phyloP scores from a whole-genome alignment of 92 coral and sea anemone genomes.

The Diadumene lineata region DNA sequence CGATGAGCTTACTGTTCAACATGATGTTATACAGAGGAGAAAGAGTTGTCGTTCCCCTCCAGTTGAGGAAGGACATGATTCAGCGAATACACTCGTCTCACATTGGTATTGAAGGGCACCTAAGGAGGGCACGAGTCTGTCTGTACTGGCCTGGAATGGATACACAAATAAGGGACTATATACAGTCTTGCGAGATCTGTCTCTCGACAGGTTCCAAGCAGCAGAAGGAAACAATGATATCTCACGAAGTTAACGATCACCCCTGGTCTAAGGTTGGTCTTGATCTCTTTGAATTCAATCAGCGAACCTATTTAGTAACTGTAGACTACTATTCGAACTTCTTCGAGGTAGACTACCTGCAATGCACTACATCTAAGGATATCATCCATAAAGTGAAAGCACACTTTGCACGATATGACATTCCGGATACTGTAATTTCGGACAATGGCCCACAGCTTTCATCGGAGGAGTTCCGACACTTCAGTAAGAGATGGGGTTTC shows the following conservation, averaged over 20 bases:
- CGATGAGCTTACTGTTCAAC: background rate
- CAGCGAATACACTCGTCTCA: background rate
- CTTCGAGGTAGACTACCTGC: too few species aligned
- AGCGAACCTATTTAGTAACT: constrained; percentile 23
- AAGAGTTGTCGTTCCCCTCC: background rate
- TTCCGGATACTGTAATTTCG: constrained; percentile 28
- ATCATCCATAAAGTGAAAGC: constrained; percentile 36
- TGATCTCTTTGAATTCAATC: constrained; percentile 1
- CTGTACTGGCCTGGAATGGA: too few species aligned
- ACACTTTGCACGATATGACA: constrained; percentile 42
- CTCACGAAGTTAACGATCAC: background rate
- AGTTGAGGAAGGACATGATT: background rate
- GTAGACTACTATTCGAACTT: too few species aligned
- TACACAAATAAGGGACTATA: too few species aligned
- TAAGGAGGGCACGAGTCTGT: background rate
- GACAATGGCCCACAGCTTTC: constrained; percentile 39
- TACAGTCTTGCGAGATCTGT: background rate
- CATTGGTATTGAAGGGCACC: background rate
- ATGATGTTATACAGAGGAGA: background rate
- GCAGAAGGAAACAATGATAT: background rate
- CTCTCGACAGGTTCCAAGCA: background rate
- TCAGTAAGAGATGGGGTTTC: constrained; percentile 23
- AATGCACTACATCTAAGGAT: constrained; percentile 30
- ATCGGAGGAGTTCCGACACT: constrained; percentile 32
- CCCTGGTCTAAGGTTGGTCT: background rate